phyloP scores from a whole-genome alignment of 2,113 vertebrate species.

The Copsychus sechellarum region DNA sequence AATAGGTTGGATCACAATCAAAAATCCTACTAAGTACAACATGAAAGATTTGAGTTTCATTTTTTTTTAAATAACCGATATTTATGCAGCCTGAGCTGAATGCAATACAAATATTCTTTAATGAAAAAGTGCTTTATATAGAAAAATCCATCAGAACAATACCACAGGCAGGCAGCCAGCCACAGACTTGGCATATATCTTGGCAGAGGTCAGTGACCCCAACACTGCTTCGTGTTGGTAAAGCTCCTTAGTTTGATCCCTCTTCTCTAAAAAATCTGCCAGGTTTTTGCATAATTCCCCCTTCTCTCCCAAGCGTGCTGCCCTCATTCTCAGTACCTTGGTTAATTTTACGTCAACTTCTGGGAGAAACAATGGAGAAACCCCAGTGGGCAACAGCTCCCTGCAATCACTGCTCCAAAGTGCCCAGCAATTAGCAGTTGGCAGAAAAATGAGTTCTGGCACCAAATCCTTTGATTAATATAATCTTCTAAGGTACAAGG shows the following conservation, averaged over 20 bases:
- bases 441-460: not conserved
- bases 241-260: slow-evolving; percentile 65
- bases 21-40: not conserved
- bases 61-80: not conserved
- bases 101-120: not conserved
- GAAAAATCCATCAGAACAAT: slow-evolving; percentile 38
- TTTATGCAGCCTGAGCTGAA: slow-evolving; percentile 4
- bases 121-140: slow-evolving; percentile 42
- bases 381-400: not conserved
- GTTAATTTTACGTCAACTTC: slow-evolving; percentile 35
- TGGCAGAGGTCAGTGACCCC: slow-evolving; percentile 39
- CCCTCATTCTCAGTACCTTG: not conserved
- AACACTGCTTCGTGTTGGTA: slow-evolving; percentile 47
- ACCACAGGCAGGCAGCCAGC: not conserved
- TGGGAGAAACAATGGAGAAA: slow-evolving; percentile 12
- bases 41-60: not conserved
- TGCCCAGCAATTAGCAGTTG: not conserved
- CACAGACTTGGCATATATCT: not conserved
- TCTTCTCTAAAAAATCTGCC: slow-evolving; percentile 45
- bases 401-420: not conserved
- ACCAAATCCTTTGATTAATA: slow-evolving; percentile 11
- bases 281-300: slow-evolving; percentile 53
- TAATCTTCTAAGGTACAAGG: not conserved
- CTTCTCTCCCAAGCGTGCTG: slow-evolving; percentile 9
- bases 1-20: not conserved